Base-by-base conservation (phyloP, 2,113 vertebrate species). In the Gymnorhina tibicen region DNA sequence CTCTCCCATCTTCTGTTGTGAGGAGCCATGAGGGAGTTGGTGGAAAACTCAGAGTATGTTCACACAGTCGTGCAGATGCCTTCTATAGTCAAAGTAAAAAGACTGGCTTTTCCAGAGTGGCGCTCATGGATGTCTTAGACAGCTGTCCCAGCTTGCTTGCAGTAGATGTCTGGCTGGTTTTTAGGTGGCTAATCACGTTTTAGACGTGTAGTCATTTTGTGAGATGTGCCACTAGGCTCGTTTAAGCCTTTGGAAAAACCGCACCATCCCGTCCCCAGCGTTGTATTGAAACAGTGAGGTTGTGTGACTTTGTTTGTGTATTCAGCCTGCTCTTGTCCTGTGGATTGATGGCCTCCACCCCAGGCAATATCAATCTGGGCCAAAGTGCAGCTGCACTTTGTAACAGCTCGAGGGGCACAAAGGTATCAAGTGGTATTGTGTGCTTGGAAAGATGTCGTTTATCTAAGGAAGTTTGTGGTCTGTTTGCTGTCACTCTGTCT, bases 401-500 rank as follows among this genome's bases (percentile, higher is more conserved):
- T 96, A 97, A 70, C 85, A 90, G 89, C 78, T 95, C 78, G 44
- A 95, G 90, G 87, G 68, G 70, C 79, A 95, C 89, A 93, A 41
- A 95, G 72, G 62, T 74, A 97, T 97, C 81, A 95, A 97, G 97
- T 94, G 93, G 68, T 69, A 74, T 62, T 94, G 85, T 95, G 78
- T 66, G 75, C 15, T 59, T 96, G 82, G 78, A 90, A 91, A 96
- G 95, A 93, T 78, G 88, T 83, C 16, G 6, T 96, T 97, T 97
- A 96, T 97, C 96, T 97, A 35, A 53, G 87, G 81, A 95, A 81
- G 93, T 63, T 97, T 96, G 95, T 73, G 72, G 35, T 95, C 92
- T 97, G 97, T 95, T 95, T 96, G 90, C 95, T 94, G 84, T 96
- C 97, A 97, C 89, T 94, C 67, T 86, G 91, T 82, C 89, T 96